phyloP scores from a whole-genome alignment of 2,797 vertebrate species.

The Tauraco hartlaubi region DNA sequence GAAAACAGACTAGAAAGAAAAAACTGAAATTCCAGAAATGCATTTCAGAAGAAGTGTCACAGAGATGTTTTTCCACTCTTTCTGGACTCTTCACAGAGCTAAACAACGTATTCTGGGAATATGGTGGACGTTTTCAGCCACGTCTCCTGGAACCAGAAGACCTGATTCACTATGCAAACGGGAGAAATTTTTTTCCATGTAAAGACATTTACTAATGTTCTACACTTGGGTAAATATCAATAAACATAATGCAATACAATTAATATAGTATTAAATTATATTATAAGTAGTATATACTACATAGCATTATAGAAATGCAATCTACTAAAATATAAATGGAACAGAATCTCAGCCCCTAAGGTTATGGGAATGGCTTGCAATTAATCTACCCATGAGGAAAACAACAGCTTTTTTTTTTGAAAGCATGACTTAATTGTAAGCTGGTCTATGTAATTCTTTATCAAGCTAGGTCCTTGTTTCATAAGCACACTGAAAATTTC shows the following conservation, averaged over 20 bases:
- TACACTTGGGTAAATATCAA: background rate
- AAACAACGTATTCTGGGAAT: background rate
- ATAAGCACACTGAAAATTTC: slow-evolving; percentile 3
- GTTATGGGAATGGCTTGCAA: background rate
- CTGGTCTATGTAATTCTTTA: background rate
- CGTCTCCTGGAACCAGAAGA: background rate
- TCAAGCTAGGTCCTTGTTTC: background rate
- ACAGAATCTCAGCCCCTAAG: background rate
- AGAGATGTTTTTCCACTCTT: background rate
- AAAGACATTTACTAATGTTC: background rate
- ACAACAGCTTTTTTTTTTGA: background rate
- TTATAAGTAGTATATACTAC: background rate
- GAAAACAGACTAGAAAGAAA: background rate
- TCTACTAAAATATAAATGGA: background rate
- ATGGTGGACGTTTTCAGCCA: background rate
- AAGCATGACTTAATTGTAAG: background rate
- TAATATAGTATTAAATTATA: background rate
- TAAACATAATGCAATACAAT: background rate
- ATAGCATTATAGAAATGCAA: background rate
- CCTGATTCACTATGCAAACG: background rate
- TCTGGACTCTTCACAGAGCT: background rate
- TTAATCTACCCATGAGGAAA: background rate
- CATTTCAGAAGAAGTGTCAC: background rate
- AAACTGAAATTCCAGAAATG: background rate
- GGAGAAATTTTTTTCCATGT: background rate